A percentile compares a stretch with the other conserved stretches of the same genome.
Evolutionary conservation across 2,113 vertebrate genomes (phyloP).

Genomic region (Lamprologus sp.): DNA sequence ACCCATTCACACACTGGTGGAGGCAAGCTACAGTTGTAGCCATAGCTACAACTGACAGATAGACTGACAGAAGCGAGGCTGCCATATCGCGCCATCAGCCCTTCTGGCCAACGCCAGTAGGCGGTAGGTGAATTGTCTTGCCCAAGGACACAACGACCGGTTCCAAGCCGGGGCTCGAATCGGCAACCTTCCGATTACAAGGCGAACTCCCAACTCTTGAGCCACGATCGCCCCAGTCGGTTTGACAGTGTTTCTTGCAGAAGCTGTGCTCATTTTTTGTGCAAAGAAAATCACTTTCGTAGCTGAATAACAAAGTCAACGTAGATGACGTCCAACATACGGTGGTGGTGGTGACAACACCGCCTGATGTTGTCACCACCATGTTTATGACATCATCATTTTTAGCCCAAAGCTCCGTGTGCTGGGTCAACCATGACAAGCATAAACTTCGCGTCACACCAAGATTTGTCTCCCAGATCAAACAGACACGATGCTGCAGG

Average conservation of each 20-base stretch:
- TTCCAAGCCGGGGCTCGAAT: no score
- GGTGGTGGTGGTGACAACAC: background rate
- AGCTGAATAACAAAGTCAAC: background rate
- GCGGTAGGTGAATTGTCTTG: rapidly evolving
- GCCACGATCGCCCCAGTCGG: no score
- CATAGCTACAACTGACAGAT: no score
- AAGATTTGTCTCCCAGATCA: background rate
- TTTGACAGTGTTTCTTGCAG: background rate
- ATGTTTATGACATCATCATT: background rate
- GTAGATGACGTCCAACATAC: background rate
- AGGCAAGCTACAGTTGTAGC: no score
- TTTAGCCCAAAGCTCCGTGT: background rate
- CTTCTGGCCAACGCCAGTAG: no score
- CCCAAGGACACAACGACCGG: no score
- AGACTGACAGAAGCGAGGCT: no score
- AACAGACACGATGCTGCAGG: background rate
- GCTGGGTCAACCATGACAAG: background rate
- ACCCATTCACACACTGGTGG: no score
- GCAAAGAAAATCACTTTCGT: background rate
- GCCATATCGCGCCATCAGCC: no score
- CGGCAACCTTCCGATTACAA: no score
- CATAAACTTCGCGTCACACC: background rate
- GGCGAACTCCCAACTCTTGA: no score
- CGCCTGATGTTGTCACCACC: background rate
- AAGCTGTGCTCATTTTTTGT: background rate